A percentile compares a stretch with the other conserved stretches of the same genome.
phyloP scores from a whole-genome alignment of 2,797 vertebrate genomes.

The Myripristis murdjan region DNA sequence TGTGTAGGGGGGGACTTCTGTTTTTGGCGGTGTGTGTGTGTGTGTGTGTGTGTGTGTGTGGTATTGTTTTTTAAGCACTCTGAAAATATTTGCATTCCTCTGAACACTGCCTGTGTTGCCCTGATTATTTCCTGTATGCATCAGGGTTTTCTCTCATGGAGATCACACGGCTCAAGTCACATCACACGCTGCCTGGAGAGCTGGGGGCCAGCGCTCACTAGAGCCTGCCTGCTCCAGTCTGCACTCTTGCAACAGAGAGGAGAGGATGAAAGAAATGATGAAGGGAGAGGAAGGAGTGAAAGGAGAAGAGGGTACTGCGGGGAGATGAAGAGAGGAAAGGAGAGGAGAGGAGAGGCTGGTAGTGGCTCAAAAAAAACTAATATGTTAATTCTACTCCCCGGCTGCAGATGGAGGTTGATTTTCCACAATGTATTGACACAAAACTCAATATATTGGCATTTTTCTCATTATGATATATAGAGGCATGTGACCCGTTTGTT shows the following conservation, averaged over 20 bases:
- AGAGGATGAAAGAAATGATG: conserved; percentile 57
- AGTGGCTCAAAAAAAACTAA: conserved; percentile 5
- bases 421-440: conserved; percentile 48
- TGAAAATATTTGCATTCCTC: conserved; percentile 87
- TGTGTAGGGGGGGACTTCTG: conserved; percentile 34
- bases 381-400: conserved; percentile 35
- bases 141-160: conserved; percentile 80
- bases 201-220: conserved; percentile 57
- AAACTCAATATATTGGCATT: conserved; percentile 60
- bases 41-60: conserved; percentile 51
- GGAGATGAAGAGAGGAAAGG: conserved; percentile 6
- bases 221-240: conserved; percentile 54
- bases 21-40: conserved; percentile 50
- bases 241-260: conserved; percentile 37
- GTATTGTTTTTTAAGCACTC: conserved; percentile 83
- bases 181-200: conserved; percentile 77
- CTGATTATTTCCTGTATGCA: conserved; percentile 86
- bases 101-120: conserved; percentile 82
- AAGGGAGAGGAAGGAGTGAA: conserved; percentile 21
- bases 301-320: conserved; percentile 2
- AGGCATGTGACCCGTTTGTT: conserved; percentile 45
- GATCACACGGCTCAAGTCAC: conserved; percentile 82
- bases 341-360: conserved; percentile 13
- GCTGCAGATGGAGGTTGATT: conserved; percentile 36
- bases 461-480: conserved; percentile 60